Evolutionary conservation across 2,113 vertebrate species (phyloP), one percentile per base, ranked within the genome.

Genomic region (Corynorhinus townsendii): DNA sequence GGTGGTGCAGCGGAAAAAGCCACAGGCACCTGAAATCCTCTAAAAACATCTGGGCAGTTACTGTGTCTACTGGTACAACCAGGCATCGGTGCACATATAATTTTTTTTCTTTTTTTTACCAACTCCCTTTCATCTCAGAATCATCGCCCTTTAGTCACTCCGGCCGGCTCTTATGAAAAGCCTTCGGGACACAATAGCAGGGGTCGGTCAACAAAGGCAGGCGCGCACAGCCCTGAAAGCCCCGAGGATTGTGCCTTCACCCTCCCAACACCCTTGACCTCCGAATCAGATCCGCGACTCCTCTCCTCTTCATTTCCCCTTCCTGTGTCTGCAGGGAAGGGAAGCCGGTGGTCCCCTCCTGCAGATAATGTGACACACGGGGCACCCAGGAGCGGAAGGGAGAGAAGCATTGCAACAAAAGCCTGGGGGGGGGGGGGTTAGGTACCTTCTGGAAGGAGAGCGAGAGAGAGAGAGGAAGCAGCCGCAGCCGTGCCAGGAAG

Each of bases 291-390:
- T 98, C 98, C 96, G 97, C 98, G 95, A 97, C 97, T 98, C 98
- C 96, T 4, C 96, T 97, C 94, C 96, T 98, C 98, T 98, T 98
- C 98, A 97, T 98, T 98, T 99, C 98, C 98, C 98, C 96, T 98
- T 99, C 98, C 98, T 99, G 98, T 98, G 97, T 98, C 98, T 98
- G 96, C 97, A 97, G 95, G 71, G 47, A 90, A 93, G 96, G 98
- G 98, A 99, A 98, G 97, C 91, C 89, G 96, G 97, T 96, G 97
- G 97, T 47, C 94, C 98, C 98, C 98, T 98, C 98, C 98, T 98
- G 97, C 98, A 98, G 98, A 98, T 99, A 98, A 98, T 98, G 96
- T 98, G 98, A 98, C 98, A 98, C 98, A 98, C 79, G 79, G 73
- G 96, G 96, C 98, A 98, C 96, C 83, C 97, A 97, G 90, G 98